Base-by-base conservation (phyloP, 2,113 vertebrate species). In the Pachypanchax playfairii region DNA sequence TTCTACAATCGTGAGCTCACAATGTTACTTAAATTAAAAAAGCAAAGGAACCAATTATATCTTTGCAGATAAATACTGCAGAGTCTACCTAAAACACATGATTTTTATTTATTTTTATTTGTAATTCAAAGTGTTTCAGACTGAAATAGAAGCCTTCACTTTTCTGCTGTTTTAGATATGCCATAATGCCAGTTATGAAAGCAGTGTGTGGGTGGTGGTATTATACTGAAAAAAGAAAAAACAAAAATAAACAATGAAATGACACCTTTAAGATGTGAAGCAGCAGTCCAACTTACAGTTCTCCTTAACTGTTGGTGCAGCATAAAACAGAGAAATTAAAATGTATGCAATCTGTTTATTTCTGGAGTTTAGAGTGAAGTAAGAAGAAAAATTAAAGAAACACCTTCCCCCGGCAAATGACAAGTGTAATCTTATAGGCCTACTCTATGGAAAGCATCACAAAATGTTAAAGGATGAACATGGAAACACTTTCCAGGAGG, bases 121-220 rank as follows among this genome's bases (percentile, higher is more conserved):
- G 29, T n/a, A n/a, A n/a, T n/a, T n/a, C n/a, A n/a, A n/a, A n/a
- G n/a, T n/a, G n/a, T 29, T 29, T 29, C 7, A 29, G 7, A 17
- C 36, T 15, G 8, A 36, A 36, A 36, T 13, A 17, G 4, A 26
- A 17, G n/a, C 43, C 21, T 46, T 5, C 13, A 46, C 46, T 26
- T 4, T n/a, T 17, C 25, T 22, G 13, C 26, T 50, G 26, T 50
- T 50, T 29, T 5, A 10, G 9, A 38, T 75, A 44, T 51, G 43
- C 75, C 63, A 52, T 25, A 26, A 20, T 39, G 28, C 17, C 22
- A 79, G 61, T 70, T 71, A 72, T 39, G 55, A 12, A 64, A 57
- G 42, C 35, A 66, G 25, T 13, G 48, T 72, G 78, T 76, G 78
- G 84, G 77, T 42, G 42, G n/a, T n/a, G n/a, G n/a, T n/a, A n/a